Conservation (phyloP, 53 echinoderm and acorn worm genomes). For the Echinometra lucunter region DNA sequence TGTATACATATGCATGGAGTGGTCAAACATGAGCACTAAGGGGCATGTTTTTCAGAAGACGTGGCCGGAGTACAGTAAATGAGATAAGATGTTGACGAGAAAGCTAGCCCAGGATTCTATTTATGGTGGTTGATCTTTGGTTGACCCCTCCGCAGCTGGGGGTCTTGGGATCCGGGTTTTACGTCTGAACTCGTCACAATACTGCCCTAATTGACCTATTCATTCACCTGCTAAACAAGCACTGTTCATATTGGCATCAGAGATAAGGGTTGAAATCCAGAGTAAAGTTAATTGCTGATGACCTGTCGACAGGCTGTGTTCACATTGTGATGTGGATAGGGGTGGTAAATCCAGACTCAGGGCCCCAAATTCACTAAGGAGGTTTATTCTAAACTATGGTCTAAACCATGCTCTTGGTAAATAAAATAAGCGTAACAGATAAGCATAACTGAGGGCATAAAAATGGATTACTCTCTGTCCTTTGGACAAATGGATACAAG, state of each 20-base stretch:
- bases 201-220: slow-evolving; percentile 29
- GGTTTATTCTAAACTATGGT: too few species aligned
- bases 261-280: background rate
- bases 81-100: slow-evolving; percentile 29
- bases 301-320: too few species aligned
- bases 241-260: background rate
- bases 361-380: background rate
- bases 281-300: background rate
- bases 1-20: background rate
- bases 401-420: too few species aligned
- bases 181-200: slow-evolving; percentile 47
- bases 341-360: too few species aligned
- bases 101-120: background rate
- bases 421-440: too few species aligned
- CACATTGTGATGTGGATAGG: too few species aligned
- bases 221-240: background rate
- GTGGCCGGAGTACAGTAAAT: background rate
- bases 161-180: background rate
- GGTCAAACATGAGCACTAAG: background rate
- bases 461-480: too few species aligned
- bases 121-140: background rate
- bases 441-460: too few species aligned
- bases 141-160: slow-evolving; percentile 31
- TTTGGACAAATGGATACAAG: too few species aligned
- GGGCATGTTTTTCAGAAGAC: background rate